Evolutionary conservation across 2,888 invertebrate genomes (phyloP).

Genomic region (Leptopterna dolabrata): DNA sequence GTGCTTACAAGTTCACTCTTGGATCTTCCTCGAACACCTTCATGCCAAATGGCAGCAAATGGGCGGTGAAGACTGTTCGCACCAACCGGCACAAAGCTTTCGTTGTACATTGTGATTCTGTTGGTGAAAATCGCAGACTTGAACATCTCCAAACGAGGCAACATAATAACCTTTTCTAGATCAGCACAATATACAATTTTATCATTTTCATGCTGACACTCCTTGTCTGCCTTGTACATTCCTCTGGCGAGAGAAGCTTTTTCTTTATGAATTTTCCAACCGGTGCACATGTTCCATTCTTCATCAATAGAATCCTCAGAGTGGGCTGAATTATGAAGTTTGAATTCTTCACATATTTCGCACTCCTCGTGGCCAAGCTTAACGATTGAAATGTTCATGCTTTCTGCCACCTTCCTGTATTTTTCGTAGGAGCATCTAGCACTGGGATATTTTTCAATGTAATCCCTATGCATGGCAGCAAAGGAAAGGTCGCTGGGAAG

Average conservation of each 20-base stretch:
- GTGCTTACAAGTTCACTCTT: constrained; percentile 63
- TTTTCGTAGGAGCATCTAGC: constrained; percentile 57
- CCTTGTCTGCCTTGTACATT: not conserved
- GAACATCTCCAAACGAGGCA: constrained; percentile 63
- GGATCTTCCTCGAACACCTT: constrained; percentile 64
- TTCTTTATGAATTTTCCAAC: constrained; percentile 26
- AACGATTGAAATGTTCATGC: constrained; percentile 60
- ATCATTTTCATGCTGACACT: not conserved
- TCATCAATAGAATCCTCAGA: not conserved
- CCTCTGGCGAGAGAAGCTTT: not conserved
- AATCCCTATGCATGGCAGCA: not conserved
- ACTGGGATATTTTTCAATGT: constrained; percentile 48
- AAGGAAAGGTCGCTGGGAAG: not conserved
- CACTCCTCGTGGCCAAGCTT: constrained; percentile 61
- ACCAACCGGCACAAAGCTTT: constrained; percentile 52
- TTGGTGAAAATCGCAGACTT: constrained; percentile 60
- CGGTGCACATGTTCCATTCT: not conserved
- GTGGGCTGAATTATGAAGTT: constrained; percentile 20
- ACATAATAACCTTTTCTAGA: constrained; percentile 60
- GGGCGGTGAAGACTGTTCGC: no score
- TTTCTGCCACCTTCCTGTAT: constrained; percentile 53
- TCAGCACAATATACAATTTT: constrained; percentile 25
- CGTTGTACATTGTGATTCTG: constrained; percentile 58
- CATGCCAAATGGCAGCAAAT: constrained; percentile 63
- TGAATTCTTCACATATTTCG: constrained; percentile 58